A percentile compares a stretch with the other conserved stretches of the same genome.
Conservation (phyloP, 2,888 invertebrate species). For the Gari tellinella region DNA sequence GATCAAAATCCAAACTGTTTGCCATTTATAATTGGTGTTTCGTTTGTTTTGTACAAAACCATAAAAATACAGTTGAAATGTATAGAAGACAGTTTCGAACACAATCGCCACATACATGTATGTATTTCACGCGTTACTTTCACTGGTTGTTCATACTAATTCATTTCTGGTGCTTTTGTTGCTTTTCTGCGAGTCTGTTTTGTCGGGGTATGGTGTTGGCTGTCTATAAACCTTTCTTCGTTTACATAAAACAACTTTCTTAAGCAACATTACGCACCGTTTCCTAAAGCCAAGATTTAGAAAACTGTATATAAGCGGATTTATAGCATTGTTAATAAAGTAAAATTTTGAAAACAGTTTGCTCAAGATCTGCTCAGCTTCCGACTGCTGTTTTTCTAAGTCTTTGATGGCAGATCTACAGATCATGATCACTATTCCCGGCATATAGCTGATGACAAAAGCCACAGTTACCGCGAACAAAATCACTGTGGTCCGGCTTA, state of each 20-base stretch:
- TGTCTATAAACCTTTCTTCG: slow-evolving; percentile 12
- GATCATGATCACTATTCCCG: slow-evolving; percentile 61
- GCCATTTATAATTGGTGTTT: too few relatives aligned
- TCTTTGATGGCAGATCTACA: slow-evolving; percentile 56
- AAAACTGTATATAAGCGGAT: slow-evolving; percentile 67
- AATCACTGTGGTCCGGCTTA: slow-evolving; percentile 61
- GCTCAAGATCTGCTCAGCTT: slow-evolving; percentile 58
- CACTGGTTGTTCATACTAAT: too few relatives aligned
- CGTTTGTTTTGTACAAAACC: too few relatives aligned
- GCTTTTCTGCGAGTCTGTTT: slow-evolving; percentile 51
- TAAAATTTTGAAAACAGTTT: slow-evolving; percentile 64
- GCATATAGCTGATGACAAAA: slow-evolving; percentile 63
- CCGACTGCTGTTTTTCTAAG: slow-evolving; percentile 47
- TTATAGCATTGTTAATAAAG: slow-evolving; percentile 63
- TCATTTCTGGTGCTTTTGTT: slow-evolving; percentile 31
- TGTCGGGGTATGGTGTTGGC: slow-evolving; percentile 26
- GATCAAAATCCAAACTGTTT: too few relatives aligned
- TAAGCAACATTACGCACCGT: slow-evolving; percentile 48
- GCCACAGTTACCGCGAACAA: slow-evolving; percentile 64
- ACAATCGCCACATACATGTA: too few relatives aligned
- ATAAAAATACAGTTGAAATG: too few relatives aligned
- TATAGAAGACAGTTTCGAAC: too few relatives aligned
- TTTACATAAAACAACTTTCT: slow-evolving; percentile 40
- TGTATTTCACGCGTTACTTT: too few relatives aligned
- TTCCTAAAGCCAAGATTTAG: slow-evolving; percentile 59